phyloP scores from a whole-genome alignment of 2,797 vertebrate species.

The Paedocypris micromegethes region DNA sequence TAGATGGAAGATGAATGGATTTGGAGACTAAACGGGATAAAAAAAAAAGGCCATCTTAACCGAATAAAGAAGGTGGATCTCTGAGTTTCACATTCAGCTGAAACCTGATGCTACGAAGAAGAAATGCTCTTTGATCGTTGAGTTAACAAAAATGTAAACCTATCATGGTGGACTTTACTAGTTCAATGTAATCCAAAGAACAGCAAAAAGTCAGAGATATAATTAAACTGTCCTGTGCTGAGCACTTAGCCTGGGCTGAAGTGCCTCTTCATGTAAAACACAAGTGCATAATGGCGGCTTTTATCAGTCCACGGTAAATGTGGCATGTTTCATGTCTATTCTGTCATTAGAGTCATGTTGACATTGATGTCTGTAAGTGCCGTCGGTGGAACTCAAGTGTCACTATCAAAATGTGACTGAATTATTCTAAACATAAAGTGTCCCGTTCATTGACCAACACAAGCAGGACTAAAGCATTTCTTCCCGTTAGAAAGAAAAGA shows the following conservation, averaged over 20 bases:
- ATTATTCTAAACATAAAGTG: background rate
- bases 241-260: constrained; percentile 14
- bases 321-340: constrained; percentile 6
- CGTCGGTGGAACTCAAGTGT: background rate
- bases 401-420: background rate
- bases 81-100: too few species aligned
- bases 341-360: background rate
- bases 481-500: background rate
- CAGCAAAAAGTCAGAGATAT: constrained; percentile 18
- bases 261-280: constrained; percentile 4
- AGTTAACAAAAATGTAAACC: constrained; percentile 19
- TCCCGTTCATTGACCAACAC: too few species aligned
- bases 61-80: too few species aligned
- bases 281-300: constrained; percentile 29
- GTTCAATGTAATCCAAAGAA: constrained; percentile 6
- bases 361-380: background rate
- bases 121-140: background rate
- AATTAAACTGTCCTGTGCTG: constrained; percentile 25
- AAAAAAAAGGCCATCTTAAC: too few species aligned
- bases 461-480: background rate
- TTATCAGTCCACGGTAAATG: constrained; percentile 25
- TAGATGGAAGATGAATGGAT: too few species aligned
- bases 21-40: too few species aligned
- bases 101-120: too few species aligned
- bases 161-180: background rate